Evolutionary conservation across 1,140 invertebrate genomes (phyloP).

Genomic region (Bombus difficillimus): DNA sequence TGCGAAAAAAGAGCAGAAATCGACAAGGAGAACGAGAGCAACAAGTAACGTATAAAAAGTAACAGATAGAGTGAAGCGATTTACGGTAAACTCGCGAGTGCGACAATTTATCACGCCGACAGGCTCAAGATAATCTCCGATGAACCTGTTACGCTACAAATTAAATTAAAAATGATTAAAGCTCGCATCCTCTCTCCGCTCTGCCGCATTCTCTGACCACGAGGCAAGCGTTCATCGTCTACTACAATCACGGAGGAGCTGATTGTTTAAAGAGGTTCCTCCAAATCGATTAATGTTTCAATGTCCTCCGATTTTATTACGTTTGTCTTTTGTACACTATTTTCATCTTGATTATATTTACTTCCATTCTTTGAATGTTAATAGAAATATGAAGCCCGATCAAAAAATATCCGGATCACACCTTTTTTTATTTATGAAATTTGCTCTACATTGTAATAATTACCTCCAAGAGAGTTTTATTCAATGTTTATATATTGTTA

Average conservation of each 20-base stretch:
- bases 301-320: not conserved
- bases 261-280: not conserved
- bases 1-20: not conserved
- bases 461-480: too few relatives aligned
- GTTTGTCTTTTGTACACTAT: not conserved
- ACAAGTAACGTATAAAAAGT: conserved; percentile 17
- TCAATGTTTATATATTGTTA: not conserved
- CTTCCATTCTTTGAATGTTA: not conserved
- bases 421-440: too few relatives aligned
- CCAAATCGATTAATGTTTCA: not conserved
- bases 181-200: not conserved
- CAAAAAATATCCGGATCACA: not conserved
- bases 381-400: not conserved
- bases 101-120: conserved; percentile 38
- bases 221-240: not conserved
- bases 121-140: conserved; percentile 38
- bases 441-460: too few relatives aligned
- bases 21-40: not conserved
- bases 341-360: not conserved
- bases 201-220: not conserved
- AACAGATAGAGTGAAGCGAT: conserved; percentile 9
- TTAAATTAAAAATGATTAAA: conserved; percentile 49
- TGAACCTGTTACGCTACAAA: conserved; percentile 46
- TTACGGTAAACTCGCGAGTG: conserved; percentile 32
- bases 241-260: not conserved